phyloP scores from a whole-genome alignment of 2,797 vertebrate species.

The Babyrousa celebensis region DNA sequence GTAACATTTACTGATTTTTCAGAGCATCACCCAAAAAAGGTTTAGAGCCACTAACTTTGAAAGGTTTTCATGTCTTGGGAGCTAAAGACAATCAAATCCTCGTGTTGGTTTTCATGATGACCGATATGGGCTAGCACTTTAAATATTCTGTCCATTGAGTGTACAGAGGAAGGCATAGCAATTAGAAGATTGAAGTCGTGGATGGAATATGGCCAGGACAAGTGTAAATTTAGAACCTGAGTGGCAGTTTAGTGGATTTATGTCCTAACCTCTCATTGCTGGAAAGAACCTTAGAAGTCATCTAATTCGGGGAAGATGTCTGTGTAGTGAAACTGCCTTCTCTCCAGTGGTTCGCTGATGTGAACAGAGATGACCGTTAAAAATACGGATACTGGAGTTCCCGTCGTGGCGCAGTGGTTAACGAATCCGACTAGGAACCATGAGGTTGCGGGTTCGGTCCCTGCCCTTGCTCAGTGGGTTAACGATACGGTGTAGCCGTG shows the following conservation, averaged over 20 bases:
- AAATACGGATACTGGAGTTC: background rate
- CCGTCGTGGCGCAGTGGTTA: too few relatives aligned
- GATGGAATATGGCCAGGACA: background rate
- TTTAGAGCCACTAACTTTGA: background rate
- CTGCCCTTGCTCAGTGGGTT: too few relatives aligned
- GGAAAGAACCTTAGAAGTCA: background rate
- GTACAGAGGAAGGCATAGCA: background rate
- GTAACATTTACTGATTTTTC: constrained; percentile 16
- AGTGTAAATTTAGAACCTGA: background rate
- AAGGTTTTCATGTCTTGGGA: background rate
- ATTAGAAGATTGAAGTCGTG: background rate
- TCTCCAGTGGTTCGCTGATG: background rate
- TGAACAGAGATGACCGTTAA: constrained; percentile 1
- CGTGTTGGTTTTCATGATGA: constrained; percentile 30
- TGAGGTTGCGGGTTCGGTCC: too few relatives aligned
- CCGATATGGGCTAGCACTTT: background rate
- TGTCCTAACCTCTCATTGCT: background rate
- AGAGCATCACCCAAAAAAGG: background rate
- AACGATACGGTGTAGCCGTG: too few relatives aligned
- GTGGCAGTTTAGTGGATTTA: background rate
- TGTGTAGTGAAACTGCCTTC: background rate
- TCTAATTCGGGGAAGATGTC: background rate
- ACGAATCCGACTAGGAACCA: too few relatives aligned
- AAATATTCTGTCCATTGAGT: background rate
- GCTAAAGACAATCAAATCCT: background rate